Evolutionary conservation across 2,113 vertebrate species (phyloP).

Genomic region (Urocolius indicus): DNA sequence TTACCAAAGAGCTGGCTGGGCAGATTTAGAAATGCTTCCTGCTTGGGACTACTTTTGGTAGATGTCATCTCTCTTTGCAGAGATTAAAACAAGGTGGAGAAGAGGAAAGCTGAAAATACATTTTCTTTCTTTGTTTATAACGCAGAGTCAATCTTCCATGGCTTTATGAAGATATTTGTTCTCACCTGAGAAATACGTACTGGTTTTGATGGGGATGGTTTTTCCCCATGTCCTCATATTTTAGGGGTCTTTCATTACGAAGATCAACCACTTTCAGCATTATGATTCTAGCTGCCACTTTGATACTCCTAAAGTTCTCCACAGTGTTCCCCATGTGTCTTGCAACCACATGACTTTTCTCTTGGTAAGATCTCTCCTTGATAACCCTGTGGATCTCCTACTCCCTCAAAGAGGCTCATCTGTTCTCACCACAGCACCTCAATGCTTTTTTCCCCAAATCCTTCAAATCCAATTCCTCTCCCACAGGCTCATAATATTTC

Average conservation of each 20-base stretch:
- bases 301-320: not conserved
- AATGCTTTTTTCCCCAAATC: too few relatives aligned
- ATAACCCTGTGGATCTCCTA: not conserved
- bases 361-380: not conserved
- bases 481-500: not conserved
- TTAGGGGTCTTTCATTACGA: not conserved
- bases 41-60: not conserved
- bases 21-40: slow-evolving; percentile 9
- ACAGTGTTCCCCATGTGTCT: not conserved
- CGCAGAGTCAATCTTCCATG: not conserved
- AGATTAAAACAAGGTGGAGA: not conserved
- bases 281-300: not conserved
- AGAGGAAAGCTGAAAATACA: not conserved
- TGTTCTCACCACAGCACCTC: not conserved
- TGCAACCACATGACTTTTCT: not conserved
- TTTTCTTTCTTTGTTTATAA: not conserved
- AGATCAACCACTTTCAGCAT: not conserved
- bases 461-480: not conserved
- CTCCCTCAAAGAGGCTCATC: not conserved
- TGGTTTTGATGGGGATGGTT: not conserved
- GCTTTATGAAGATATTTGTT: not conserved
- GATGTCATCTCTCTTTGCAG: not conserved
- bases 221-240: not conserved
- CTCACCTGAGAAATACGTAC: not conserved
- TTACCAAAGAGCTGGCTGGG: not conserved